Evolutionary conservation across 2,113 vertebrate species (phyloP).

Genomic region (Hylia prasina): DNA sequence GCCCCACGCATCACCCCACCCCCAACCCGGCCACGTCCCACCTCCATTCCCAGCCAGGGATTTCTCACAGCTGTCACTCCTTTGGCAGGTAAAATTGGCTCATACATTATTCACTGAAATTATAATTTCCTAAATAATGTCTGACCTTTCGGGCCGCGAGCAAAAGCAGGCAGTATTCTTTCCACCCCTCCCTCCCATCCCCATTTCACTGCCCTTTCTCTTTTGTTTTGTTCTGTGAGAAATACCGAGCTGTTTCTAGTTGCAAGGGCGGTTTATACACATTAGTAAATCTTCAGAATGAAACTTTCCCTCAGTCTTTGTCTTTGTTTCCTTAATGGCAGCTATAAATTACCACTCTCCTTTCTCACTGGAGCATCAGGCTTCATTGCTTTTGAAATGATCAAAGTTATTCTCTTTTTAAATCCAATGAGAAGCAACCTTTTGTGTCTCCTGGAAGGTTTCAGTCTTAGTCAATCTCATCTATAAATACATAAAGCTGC

Average conservation of each 20-base stretch:
- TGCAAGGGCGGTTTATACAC: slow-evolving; percentile 64
- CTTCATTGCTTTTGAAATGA: slow-evolving; percentile 78
- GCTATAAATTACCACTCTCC: slow-evolving; percentile 74
- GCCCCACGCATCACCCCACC: not conserved
- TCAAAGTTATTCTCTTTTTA: slow-evolving; percentile 75
- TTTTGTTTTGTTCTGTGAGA: slow-evolving; percentile 65
- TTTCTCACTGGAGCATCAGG: slow-evolving; percentile 68
- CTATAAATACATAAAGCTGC: slow-evolving; percentile 64
- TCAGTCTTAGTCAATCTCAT: slow-evolving; percentile 46
- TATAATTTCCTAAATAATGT: not conserved
- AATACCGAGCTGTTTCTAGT: slow-evolving; percentile 51
- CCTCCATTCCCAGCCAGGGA: not conserved
- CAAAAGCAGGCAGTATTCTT: not conserved
- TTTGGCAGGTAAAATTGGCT: not conserved
- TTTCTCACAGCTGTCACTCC: not conserved
- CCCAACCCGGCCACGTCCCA: not conserved
- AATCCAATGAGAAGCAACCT: slow-evolving; percentile 64
- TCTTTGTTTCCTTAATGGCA: slow-evolving; percentile 65
- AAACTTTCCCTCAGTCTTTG: slow-evolving; percentile 48
- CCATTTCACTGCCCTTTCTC: not conserved
- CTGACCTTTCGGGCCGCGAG: not conserved
- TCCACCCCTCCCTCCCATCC: not conserved
- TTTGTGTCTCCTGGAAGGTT: slow-evolving; percentile 55
- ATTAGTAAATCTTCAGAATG: slow-evolving; percentile 74
- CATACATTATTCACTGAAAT: not conserved